Evolutionary conservation across 2,113 vertebrate genomes (phyloP).

Genomic region (Talpa occidentalis): DNA sequence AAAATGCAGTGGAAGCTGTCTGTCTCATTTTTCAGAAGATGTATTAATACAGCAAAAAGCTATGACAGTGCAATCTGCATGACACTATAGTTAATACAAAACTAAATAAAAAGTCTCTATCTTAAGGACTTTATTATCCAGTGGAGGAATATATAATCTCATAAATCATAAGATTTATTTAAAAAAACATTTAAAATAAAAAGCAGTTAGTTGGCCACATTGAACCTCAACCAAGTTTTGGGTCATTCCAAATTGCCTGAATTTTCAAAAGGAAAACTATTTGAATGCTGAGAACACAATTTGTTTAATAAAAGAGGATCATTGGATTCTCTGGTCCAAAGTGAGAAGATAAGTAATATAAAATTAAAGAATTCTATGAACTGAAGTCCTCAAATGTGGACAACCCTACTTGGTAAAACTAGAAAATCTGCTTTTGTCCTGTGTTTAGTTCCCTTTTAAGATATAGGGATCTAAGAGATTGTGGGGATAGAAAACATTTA

Average conservation of each 20-base stretch:
- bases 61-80: background rate
- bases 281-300: background rate
- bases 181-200: no score
- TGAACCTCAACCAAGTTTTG: background rate
- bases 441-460: slow-evolving; percentile 12
- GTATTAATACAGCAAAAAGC: background rate
- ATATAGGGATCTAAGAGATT: background rate
- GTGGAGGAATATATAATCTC: background rate
- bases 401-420: background rate
- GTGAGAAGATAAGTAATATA: slow-evolving; percentile 51
- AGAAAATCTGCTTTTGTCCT: slow-evolving; percentile 16
- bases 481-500: background rate
- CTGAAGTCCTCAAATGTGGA: background rate
- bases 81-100: background rate
- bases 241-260: background rate
- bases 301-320: background rate
- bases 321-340: background rate
- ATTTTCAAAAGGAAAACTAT: slow-evolving; percentile 1
- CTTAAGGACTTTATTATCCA: background rate
- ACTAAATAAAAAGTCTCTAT: background rate
- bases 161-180: background rate
- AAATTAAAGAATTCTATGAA: background rate
- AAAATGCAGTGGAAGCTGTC: background rate
- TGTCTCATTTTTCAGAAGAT: background rate
- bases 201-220: background rate